These are phyloP conservation scores for Catagonus wagneri DNA, from an alignment of 2,113 vertebrate species.

Conservation along the genomic window DNA sequence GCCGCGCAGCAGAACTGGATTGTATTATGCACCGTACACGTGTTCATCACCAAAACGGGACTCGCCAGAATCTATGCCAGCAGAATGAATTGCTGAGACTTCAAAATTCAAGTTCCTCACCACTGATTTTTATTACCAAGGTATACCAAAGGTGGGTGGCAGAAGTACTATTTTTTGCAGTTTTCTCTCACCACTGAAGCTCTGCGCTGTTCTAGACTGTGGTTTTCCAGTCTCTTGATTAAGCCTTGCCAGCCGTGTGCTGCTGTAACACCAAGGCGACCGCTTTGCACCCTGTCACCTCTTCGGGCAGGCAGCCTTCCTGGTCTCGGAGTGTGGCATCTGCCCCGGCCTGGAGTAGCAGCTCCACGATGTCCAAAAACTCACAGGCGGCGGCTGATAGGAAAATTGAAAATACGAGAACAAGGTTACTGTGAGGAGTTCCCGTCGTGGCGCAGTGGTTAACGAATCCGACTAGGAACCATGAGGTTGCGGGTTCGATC, in stretches of 20 bases:
- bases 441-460: too few relatives aligned
- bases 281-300: slow-evolving; percentile 94
- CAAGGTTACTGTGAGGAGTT: neutral
- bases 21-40: slow-evolving; percentile 55
- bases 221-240: neutral
- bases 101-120: slow-evolving; percentile 60
- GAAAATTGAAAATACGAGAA: neutral
- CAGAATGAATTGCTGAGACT: slow-evolving; percentile 71
- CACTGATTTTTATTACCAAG: slow-evolving; percentile 71
- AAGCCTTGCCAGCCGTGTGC: slow-evolving; percentile 80
- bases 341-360: slow-evolving; percentile 93
- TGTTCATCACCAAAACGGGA: slow-evolving; percentile 13
- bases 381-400: slow-evolving; percentile 95
- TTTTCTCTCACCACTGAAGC: neutral
- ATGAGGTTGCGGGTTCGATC: too few relatives aligned
- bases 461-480: too few relatives aligned
- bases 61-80: slow-evolving; percentile 59
- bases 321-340: slow-evolving; percentile 94
- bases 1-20: slow-evolving; percentile 75
- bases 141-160: slow-evolving; percentile 51
- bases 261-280: slow-evolving; percentile 92
- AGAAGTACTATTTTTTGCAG: slow-evolving; percentile 52
- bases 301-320: slow-evolving; percentile 95
- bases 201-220: neutral
- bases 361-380: slow-evolving; percentile 96